Base-by-base conservation (phyloP, 2,113 vertebrate genomes). In the Gavia stellata region DNA sequence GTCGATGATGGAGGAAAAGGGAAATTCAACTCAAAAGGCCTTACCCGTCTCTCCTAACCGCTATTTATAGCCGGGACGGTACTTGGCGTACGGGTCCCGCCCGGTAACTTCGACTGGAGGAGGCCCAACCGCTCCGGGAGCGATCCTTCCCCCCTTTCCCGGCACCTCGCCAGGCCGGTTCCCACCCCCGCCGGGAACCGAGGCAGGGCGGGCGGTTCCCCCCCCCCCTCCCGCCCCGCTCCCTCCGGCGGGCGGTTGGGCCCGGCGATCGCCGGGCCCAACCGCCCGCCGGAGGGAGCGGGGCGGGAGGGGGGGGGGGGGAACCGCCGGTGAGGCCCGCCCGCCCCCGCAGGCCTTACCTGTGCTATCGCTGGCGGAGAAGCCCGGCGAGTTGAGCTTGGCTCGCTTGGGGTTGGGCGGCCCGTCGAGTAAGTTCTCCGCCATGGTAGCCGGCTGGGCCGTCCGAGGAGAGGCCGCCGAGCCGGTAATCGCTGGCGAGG, bases 361-460 rank as follows among this genome's bases (percentile, higher is more conserved):
- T 99, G 99, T 98, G 96, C 98, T 98, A 96, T 99, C 99, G 96
- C 98, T 99, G 97, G 98, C 98, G 36, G 98, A 98, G 95, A 99
- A 98, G 90, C 99, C 99, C 91, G 99, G 99, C 94, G 99, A 99
- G 98, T 98, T 99, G 71, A 99, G 98, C 98, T 99, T 99, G 97
- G 99, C 98, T 98, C 99, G 98, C 98, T 99, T 99, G 93, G 99
- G 98, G 97, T 98, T 98, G 96, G 99, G 98, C 97, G 99, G 99
- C 98, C 99, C 99, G 93, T 99, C 99, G 98, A 99, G 98, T 96
- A 99, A 98, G 98, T 99, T 99, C 97, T 99, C 99, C 98, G 99
- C 99, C 99, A 99, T 99, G 97, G 98, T 97, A 96, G 91, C 97
- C 97, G 94, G 96, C 94, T 93, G 96, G 94, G 94, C 91, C 90